phyloP scores from a whole-genome alignment of 35 echinoderm and acorn worm genomes.

The Chiridota heheva region DNA sequence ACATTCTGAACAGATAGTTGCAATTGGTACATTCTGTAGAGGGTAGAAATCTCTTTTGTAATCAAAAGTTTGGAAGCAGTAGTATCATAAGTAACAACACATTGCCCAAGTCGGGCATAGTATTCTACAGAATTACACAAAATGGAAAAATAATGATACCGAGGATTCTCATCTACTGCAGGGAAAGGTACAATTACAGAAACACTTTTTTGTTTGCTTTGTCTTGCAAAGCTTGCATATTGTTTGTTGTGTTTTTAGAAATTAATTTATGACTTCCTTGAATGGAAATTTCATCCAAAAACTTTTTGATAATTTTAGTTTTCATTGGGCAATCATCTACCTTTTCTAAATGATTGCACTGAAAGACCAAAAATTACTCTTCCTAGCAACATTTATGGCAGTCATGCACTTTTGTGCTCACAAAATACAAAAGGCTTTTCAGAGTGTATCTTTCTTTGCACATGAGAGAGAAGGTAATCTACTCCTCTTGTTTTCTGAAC shows the following conservation, averaged over 20 bases:
- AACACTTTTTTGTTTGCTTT: not conserved
- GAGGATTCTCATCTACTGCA: not conserved
- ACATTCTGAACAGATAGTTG: not conserved
- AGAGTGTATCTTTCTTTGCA: too few relatives aligned
- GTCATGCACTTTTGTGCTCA: too few relatives aligned
- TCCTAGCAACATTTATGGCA: too few relatives aligned
- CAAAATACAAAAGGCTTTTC: too few relatives aligned
- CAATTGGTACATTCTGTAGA: not conserved
- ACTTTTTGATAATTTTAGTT: too few relatives aligned
- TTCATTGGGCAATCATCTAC: too few relatives aligned
- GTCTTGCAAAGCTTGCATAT: not conserved
- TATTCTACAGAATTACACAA: not conserved
- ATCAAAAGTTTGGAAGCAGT: not conserved
- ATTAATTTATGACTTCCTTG: not conserved
- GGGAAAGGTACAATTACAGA: not conserved
- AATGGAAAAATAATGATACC: slow-evolving; percentile 21
- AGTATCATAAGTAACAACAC: slow-evolving; percentile 20
- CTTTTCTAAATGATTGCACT: too few relatives aligned
- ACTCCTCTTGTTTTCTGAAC: too few relatives aligned
- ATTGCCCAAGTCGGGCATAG: slow-evolving; percentile 22
- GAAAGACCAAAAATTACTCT: too few relatives aligned
- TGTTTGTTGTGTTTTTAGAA: not conserved
- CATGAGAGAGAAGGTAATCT: too few relatives aligned
- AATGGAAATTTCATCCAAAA: too few relatives aligned
- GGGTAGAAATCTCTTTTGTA: not conserved